Percentiles rank a stretch among this genome's conserved stretches.
Conservation (phyloP, 2,797 vertebrate genomes). For the Cyprinella venusta region DNA sequence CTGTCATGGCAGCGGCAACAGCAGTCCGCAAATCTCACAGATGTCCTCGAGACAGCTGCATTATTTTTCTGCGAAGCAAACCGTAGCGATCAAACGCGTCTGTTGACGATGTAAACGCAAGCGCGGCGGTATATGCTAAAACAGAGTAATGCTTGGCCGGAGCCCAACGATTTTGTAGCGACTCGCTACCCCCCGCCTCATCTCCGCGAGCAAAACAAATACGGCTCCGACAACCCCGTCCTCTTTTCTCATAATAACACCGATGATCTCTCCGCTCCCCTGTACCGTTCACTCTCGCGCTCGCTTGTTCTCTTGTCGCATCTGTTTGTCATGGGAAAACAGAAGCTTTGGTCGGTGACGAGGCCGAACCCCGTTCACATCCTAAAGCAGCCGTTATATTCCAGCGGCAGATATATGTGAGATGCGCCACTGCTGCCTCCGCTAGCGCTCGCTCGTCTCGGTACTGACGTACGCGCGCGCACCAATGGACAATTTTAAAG, state of each 20-base stretch:
- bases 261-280: conserved; percentile 27
- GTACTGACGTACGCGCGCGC: conserved; percentile 59
- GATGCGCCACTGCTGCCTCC: conserved; percentile 74
- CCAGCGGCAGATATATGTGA: conserved; percentile 68
- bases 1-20: conserved; percentile 78
- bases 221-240: conserved; percentile 66
- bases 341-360: conserved; percentile 43
- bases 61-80: conserved; percentile 66
- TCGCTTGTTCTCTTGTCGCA: conserved; percentile 57
- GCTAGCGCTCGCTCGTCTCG: conserved; percentile 65
- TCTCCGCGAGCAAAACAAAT: conserved; percentile 74
- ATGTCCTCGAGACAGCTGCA: conserved; percentile 77
- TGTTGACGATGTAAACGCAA: conserved; percentile 61
- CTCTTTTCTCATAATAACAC: conserved; percentile 64
- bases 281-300: background rate
- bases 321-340: conserved; percentile 59
- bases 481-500: conserved; percentile 31
- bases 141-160: conserved; percentile 76
- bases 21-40: conserved; percentile 68
- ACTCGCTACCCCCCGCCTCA: conserved; percentile 76
- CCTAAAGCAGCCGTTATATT: conserved; percentile 62
- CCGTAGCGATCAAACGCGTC: conserved; percentile 38
- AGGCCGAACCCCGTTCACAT: conserved; percentile 60
- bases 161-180: conserved; percentile 77
- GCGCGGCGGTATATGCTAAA: conserved; percentile 66